Evolutionary conservation across 1,140 invertebrate species (phyloP).

Genomic region (Caenorhabditis briggsae): DNA sequence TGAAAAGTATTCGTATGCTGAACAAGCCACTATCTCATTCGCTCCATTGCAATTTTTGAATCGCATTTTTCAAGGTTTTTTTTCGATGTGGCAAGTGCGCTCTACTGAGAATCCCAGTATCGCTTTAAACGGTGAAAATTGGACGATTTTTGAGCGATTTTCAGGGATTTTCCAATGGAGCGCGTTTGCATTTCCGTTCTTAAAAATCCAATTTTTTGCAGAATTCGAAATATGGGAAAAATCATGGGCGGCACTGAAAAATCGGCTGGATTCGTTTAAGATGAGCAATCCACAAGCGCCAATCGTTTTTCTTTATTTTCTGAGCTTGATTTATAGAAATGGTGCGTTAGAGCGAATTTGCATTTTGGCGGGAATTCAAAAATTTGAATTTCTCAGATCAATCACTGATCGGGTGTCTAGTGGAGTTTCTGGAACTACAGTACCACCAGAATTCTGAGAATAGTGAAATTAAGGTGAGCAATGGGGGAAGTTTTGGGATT

Average conservation of each 20-base stretch:
- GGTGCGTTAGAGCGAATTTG: neutral
- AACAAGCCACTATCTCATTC: neutral
- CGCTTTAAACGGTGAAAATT: no score
- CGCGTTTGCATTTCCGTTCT: no score
- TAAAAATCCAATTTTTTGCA: neutral
- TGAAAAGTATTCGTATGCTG: constrained; percentile 12
- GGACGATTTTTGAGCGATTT: no score
- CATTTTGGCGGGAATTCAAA: no score
- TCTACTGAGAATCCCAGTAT: no score
- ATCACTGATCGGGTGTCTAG: neutral
- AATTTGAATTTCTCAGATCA: neutral
- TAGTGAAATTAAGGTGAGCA: no score
- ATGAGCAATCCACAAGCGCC: neutral
- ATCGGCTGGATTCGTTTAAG: neutral
- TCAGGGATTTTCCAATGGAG: no score
- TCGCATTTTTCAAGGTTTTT: neutral
- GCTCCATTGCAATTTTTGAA: neutral
- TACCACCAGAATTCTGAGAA: neutral
- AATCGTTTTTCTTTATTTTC: neutral
- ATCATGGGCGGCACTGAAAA: neutral
- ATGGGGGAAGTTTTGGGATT: no score
- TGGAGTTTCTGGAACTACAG: constrained; percentile 10
- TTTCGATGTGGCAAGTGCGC: neutral
- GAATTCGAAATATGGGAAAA: constrained; percentile 7
- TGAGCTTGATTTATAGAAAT: constrained; percentile 33